Conservation (phyloP, 2,797 vertebrate genomes). For the Avahi laniger region DNA sequence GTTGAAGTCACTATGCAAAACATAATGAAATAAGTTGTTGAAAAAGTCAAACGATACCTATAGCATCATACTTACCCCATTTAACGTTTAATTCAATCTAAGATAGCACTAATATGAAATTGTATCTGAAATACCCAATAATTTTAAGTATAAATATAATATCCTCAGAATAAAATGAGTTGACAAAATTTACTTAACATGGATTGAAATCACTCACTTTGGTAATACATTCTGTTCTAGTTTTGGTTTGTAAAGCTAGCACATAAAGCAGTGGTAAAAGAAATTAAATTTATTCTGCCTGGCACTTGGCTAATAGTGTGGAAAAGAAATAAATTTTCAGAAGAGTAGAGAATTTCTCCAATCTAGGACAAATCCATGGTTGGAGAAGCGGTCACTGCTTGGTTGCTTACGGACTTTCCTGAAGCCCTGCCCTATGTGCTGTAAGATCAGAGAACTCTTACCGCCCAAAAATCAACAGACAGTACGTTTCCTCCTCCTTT, state of each 20-base stretch:
- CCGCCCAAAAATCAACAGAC: background rate
- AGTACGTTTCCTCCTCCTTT: background rate
- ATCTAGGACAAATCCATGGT: background rate
- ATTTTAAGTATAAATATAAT: slow-evolving; percentile 36
- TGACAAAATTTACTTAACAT: background rate
- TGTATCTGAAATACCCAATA: background rate
- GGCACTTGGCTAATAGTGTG: slow-evolving; percentile 33
- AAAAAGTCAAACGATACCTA: background rate
- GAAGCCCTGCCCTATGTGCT: background rate
- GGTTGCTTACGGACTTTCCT: background rate
- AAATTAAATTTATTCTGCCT: slow-evolving; percentile 46
- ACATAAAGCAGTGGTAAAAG: background rate
- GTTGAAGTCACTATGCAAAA: slow-evolving; percentile 12
- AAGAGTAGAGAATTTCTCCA: slow-evolving; percentile 41
- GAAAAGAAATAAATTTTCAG: slow-evolving; percentile 42
- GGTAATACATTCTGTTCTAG: background rate
- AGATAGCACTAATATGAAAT: background rate
- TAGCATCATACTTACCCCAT: background rate
- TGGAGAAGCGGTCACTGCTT: background rate
- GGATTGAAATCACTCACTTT: background rate
- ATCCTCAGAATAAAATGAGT: slow-evolving; percentile 2
- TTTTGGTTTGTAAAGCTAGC: slow-evolving; percentile 41
- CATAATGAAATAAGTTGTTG: background rate
- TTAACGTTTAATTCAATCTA: background rate
- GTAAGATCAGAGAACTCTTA: background rate